These are phyloP conservation scores for Spea multiplicata DNA, from an alignment of 2,113 vertebrate species.

Conservation along the genomic window DNA sequence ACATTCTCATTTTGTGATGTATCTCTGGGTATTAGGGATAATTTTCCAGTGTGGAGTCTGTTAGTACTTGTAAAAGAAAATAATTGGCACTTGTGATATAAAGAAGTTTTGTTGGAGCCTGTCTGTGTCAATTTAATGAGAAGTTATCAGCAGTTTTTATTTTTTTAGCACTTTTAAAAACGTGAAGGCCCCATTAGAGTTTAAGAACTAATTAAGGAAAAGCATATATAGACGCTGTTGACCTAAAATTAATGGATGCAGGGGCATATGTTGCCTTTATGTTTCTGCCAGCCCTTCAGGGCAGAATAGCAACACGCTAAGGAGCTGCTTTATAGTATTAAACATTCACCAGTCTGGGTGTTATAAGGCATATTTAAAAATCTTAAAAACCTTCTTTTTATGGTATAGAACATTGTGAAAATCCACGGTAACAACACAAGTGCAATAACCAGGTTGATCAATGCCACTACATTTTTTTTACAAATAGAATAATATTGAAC, in stretches of 20 bases:
- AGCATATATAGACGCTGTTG: no score
- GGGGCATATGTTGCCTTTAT: no score
- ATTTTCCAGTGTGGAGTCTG: not conserved
- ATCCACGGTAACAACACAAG: not conserved
- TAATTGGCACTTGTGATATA: constrained; percentile 8
- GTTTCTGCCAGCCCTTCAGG: no score
- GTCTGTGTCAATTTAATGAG: not conserved
- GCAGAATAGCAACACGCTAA: no score
- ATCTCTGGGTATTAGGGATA: not conserved
- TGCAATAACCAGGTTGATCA: not conserved
- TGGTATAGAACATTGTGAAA: no score
- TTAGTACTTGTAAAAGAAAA: not conserved
- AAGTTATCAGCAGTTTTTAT: not conserved
- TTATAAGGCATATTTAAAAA: no score
- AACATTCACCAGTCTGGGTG: no score
- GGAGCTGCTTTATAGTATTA: no score
- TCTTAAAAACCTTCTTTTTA: no score
- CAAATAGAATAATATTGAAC: not conserved
- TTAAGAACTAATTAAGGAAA: no score
- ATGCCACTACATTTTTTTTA: not conserved
- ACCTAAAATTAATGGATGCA: no score
- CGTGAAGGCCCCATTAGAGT: no score
- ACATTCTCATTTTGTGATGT: not conserved
- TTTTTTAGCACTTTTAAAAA: not conserved
- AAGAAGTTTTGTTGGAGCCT: not conserved